phyloP scores from a whole-genome alignment of 1,140 invertebrate genomes.

The Gerris buenoi region DNA sequence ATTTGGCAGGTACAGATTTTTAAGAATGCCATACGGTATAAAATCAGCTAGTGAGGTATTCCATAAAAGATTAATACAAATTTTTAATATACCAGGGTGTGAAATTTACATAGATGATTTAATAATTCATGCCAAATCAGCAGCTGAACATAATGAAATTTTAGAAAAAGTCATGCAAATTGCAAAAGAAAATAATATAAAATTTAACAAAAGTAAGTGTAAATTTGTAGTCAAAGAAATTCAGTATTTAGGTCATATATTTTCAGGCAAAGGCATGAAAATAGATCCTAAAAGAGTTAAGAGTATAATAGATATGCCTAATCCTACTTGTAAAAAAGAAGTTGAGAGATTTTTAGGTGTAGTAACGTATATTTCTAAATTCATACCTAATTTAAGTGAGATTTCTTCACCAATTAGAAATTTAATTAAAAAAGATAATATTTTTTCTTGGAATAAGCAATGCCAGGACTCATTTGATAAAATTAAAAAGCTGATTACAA shows the following conservation, averaged over 20 bases:
- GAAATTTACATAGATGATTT: constrained; percentile 8
- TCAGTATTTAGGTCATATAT: neutral
- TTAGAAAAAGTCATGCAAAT: neutral
- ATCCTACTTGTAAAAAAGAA: too few species aligned
- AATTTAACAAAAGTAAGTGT: constrained; percentile 8
- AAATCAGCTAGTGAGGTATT: too few species aligned
- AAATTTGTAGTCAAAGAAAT: constrained; percentile 4
- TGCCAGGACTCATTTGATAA: too few species aligned
- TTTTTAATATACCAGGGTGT: constrained; percentile 1
- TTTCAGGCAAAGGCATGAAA: neutral
- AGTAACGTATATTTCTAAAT: too few species aligned
- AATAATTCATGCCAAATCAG: neutral
- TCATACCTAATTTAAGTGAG: too few species aligned
- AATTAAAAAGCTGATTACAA: too few species aligned
- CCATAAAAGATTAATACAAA: neutral
- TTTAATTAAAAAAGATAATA: too few species aligned
- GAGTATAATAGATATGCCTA: neutral
- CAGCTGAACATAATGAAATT: constrained; percentile 7
- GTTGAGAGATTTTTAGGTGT: too few species aligned
- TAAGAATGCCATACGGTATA: constrained; percentile 3
- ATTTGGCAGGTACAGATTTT: constrained; percentile 4
- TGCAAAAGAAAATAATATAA: constrained; percentile 3
- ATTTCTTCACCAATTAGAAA: too few species aligned
- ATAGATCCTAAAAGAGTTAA: constrained; percentile 5
- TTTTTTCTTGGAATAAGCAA: too few species aligned